Evolutionary conservation across 2,888 invertebrate species (phyloP).

Genomic region (Eremobia ochroleuca): DNA sequence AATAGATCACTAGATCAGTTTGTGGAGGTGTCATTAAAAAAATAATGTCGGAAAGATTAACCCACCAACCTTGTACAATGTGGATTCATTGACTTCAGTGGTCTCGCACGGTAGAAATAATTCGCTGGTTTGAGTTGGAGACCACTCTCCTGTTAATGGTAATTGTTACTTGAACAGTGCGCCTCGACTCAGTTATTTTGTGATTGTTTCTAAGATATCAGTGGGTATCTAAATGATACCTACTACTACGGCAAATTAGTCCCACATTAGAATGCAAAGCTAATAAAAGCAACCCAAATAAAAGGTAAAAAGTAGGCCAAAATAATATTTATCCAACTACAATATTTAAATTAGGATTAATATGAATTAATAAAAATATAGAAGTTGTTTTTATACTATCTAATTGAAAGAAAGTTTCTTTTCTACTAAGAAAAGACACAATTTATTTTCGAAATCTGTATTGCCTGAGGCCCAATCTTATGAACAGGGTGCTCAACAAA

Average conservation of each 20-base stretch:
- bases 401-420: background rate
- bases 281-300: background rate
- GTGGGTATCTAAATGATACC: background rate
- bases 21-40: background rate
- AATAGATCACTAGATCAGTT: conserved; percentile 2
- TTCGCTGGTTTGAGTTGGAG: background rate
- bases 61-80: background rate
- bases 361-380: background rate
- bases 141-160: background rate
- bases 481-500: background rate
- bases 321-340: background rate
- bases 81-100: background rate
- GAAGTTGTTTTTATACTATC: background rate
- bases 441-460: background rate
- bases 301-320: background rate
- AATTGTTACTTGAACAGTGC: background rate
- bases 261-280: background rate
- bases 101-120: background rate
- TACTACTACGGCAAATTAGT: background rate
- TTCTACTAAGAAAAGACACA: background rate
- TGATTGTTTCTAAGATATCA: background rate
- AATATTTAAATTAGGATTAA: background rate
- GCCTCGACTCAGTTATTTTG: background rate
- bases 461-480: background rate
- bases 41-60: background rate